phyloP scores from a whole-genome alignment of 2,113 vertebrate species.

The Dromaius novaehollandiae region DNA sequence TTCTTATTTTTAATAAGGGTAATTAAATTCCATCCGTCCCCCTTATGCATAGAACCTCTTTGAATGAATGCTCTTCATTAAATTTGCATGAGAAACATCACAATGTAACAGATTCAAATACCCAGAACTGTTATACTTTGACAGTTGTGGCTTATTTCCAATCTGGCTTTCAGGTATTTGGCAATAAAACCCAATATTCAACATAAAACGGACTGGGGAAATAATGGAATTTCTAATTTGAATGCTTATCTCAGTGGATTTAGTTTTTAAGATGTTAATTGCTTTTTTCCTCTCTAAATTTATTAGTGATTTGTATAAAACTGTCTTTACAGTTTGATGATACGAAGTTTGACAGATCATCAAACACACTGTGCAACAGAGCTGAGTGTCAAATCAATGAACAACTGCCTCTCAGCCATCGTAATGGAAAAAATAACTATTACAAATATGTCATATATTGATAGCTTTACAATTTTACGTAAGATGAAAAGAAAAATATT shows the following conservation, averaged over 20 bases:
- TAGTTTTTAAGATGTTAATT: constrained; percentile 64
- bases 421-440: not conserved
- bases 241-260: constrained; percentile 65
- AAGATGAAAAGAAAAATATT: constrained; percentile 59
- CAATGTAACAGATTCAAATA: constrained; percentile 75
- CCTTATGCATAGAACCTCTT: constrained; percentile 58
- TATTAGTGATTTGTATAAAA: constrained; percentile 67
- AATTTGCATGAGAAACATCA: constrained; percentile 81
- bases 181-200: constrained; percentile 78
- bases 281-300: constrained; percentile 39
- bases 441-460: constrained; percentile 2
- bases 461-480: constrained; percentile 30
- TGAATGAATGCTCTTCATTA: constrained; percentile 74
- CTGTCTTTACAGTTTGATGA: constrained; percentile 32
- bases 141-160: constrained; percentile 81
- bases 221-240: constrained; percentile 76
- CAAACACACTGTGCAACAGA: not conserved
- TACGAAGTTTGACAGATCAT: constrained; percentile 51
- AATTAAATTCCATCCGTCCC: constrained; percentile 77
- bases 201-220: constrained; percentile 65
- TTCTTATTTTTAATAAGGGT: constrained; percentile 77
- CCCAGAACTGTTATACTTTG: constrained; percentile 61
- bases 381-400: not conserved
- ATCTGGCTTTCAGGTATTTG: constrained; percentile 87
- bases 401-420: not conserved